Conservation (phyloP, 2,888 invertebrate genomes). For the Brachypterus glaber region DNA sequence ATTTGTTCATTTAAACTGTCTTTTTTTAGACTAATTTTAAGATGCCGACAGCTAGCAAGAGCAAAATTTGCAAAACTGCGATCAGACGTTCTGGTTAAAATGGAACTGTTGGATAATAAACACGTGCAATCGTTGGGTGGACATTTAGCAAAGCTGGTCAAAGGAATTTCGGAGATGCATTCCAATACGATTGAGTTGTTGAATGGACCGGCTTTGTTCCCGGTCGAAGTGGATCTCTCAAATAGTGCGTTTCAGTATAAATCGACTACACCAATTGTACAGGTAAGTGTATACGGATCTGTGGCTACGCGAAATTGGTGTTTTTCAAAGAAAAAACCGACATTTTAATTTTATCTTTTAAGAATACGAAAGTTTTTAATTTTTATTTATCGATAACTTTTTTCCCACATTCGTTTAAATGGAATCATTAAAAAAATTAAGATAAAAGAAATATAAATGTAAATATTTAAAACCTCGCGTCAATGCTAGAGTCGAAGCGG, state of each 20-base stretch:
- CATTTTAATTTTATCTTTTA: too few species aligned
- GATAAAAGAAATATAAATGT: too few species aligned
- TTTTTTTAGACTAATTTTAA: constrained; percentile 64
- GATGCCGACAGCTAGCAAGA: constrained; percentile 93
- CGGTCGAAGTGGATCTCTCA: constrained; percentile 91
- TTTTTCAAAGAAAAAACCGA: too few species aligned
- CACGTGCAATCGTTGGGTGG: constrained; percentile 93
- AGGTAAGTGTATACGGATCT: constrained; percentile 32
- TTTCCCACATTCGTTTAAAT: too few species aligned
- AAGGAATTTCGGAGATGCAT: constrained; percentile 58
- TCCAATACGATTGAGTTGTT: constrained; percentile 65
- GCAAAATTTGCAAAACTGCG: constrained; percentile 71
- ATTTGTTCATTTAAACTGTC: constrained; percentile 10
- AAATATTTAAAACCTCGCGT: too few species aligned
- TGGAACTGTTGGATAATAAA: constrained; percentile 95
- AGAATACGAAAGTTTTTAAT: too few species aligned
- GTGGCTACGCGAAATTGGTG: too few species aligned
- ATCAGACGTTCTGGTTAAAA: constrained; percentile 90
- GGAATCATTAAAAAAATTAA: too few species aligned
- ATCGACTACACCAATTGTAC: constrained; percentile 46
- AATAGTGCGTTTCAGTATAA: constrained; percentile 89
- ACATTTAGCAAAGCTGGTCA: constrained; percentile 73
- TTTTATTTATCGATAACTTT: too few species aligned
- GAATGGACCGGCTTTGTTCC: constrained; percentile 73
- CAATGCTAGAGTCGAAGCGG: too few species aligned